Evolutionary conservation across 2,113 vertebrate genomes (phyloP).

Genomic region (Rhinolophus ferrumequinum): DNA sequence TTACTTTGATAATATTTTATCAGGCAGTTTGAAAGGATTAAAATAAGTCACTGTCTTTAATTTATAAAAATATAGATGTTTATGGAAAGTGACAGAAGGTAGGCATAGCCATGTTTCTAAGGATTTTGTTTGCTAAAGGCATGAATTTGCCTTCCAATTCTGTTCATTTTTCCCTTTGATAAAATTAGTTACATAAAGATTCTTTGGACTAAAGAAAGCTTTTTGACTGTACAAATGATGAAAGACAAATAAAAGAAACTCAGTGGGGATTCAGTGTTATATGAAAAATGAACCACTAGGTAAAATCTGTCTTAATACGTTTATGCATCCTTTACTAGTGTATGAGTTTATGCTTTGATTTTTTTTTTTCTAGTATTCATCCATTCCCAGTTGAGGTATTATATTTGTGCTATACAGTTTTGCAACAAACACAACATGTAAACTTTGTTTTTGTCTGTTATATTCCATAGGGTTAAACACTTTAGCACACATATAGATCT

Average conservation of each 20-base stretch:
- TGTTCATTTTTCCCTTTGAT: slow-evolving; percentile 83
- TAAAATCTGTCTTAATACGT: slow-evolving; percentile 78
- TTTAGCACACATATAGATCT: slow-evolving; percentile 44
- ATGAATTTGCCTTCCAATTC: slow-evolving; percentile 80
- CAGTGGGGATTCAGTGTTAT: slow-evolving; percentile 68
- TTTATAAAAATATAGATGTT: slow-evolving; percentile 79
- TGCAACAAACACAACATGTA: slow-evolving; percentile 68
- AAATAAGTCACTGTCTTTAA: slow-evolving; percentile 81
- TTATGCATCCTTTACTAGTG: slow-evolving; percentile 75
- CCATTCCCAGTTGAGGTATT: slow-evolving; percentile 72
- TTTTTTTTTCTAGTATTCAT: slow-evolving; percentile 20
- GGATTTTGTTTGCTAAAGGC: slow-evolving; percentile 81
- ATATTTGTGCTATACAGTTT: slow-evolving; percentile 78
- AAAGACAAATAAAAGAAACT: slow-evolving; percentile 84
- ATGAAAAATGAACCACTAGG: slow-evolving; percentile 79
- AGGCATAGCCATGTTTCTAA: slow-evolving; percentile 78
- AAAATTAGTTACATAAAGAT: slow-evolving; percentile 84
- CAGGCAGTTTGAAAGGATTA: slow-evolving; percentile 74
- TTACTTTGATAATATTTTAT: slow-evolving; percentile 83
- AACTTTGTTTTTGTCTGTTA: slow-evolving; percentile 54
- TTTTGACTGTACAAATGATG: slow-evolving; percentile 81
- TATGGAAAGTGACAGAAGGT: slow-evolving; percentile 81
- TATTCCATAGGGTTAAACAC: slow-evolving; percentile 53
- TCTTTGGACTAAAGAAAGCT: slow-evolving; percentile 81
- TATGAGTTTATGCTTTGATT: slow-evolving; percentile 1